phyloP scores from a whole-genome alignment of 2,888 invertebrate genomes.

The Bhutanitis thaidina region DNA sequence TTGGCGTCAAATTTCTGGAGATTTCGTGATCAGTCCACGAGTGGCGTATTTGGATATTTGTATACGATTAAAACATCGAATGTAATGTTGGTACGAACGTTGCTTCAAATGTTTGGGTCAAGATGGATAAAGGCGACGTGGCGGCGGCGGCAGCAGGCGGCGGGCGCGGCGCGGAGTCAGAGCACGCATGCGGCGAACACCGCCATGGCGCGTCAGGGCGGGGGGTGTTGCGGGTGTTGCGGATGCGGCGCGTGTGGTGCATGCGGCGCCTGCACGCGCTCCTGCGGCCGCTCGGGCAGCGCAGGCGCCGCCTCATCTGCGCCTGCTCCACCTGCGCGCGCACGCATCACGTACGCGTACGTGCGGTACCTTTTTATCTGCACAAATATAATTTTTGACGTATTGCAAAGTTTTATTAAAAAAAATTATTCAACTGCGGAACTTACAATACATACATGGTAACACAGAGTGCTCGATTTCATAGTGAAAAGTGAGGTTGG shows the following conservation, averaged over 20 bases:
- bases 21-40: no score
- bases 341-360: conserved; percentile 87
- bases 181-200: conserved; percentile 91
- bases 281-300: conserved; percentile 72
- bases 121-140: neutral
- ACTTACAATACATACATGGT: no score
- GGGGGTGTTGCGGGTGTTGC: conserved; percentile 76
- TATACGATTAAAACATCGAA: no score
- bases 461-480: no score
- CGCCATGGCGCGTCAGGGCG: conserved; percentile 87
- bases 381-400: no score
- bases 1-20: no score
- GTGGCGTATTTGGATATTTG: no score
- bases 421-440: no score
- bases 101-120: no score
- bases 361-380: conserved; percentile 92
- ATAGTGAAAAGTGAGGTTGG: no score
- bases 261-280: conserved; percentile 35
- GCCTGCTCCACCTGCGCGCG: conserved; percentile 77
- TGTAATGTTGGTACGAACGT: no score
- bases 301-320: conserved; percentile 75
- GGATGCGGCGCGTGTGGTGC: conserved; percentile 44
- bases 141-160: conserved; percentile 20
- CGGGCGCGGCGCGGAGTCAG: conserved; percentile 28
- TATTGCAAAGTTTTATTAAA: no score